Percentiles rank a stretch among this genome's conserved stretches.
Evolutionary conservation across 2,797 vertebrate genomes (phyloP).

Genomic region (Coregonus sp.): DNA sequence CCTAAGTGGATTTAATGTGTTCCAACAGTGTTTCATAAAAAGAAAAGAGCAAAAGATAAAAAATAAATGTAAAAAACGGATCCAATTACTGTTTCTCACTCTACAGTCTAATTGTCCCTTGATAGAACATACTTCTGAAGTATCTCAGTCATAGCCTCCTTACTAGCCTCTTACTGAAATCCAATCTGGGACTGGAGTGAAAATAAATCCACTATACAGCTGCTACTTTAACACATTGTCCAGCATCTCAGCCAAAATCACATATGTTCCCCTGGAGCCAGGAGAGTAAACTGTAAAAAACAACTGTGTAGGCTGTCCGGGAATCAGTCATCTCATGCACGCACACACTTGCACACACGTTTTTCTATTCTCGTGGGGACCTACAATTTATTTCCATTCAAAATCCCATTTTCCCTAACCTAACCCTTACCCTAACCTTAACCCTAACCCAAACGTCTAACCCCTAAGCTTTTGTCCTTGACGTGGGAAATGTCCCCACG

Average conservation of each 20-base stretch:
- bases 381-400: too few species aligned
- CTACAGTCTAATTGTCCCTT: conserved; percentile 2
- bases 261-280: conserved; percentile 29
- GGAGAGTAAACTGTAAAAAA: conserved; percentile 38
- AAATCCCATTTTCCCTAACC: too few species aligned
- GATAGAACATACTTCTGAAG: background rate
- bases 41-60: too few species aligned
- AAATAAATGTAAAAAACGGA: background rate
- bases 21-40: background rate
- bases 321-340: conserved; percentile 1
- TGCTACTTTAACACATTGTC: conserved; percentile 41
- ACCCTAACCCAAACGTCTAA: too few species aligned
- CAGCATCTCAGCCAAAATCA: conserved; percentile 27
- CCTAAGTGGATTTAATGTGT: background rate
- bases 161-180: conserved; percentile 35
- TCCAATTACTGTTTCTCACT: background rate
- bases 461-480: too few species aligned
- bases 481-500: too few species aligned
- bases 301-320: conserved; percentile 25
- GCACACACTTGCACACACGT: background rate
- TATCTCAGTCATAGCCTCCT: conserved; percentile 15
- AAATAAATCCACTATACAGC: conserved; percentile 48
- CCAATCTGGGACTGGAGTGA: conserved; percentile 29
- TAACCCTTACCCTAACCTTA: too few species aligned
- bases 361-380: too few species aligned